Base-by-base conservation (phyloP, 2,888 invertebrate genomes). In the Pteria penguin region DNA sequence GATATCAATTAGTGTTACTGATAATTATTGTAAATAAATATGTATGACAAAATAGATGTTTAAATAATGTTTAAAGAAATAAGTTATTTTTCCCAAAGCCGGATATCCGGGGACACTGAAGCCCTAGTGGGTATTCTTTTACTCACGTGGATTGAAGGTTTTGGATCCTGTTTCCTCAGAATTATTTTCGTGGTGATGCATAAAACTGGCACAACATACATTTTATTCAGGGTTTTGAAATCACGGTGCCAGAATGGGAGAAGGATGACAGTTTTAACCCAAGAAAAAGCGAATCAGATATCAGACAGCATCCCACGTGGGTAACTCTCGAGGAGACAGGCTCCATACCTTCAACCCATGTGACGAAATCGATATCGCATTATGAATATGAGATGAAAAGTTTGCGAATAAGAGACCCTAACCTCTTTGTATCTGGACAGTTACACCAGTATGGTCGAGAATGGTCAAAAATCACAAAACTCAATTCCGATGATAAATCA, bases 51-150 rank as follows among this genome's bases (percentile, higher is more conserved):
- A n/a, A n/a, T n/a, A n/a, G n/a, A n/a, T n/a, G n/a, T n/a, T n/a
- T n/a, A n/a, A n/a, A n/a, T n/a, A n/a, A n/a, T n/a, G n/a, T n/a
- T n/a, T n/a, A n/a, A n/a, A n/a, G 45, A 36, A 36, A 36, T 36
- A 36, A 11, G 5, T 36, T 36, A 14, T 36, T 45, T 45, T 45
- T 8, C 18, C 45, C 0, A 45, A 14, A 45, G 26, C 58, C 58
- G 14, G 22, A 26, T 58, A 58, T 69, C 33, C 36, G 29, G 69
- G 69, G 60, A 69, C 69, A 69, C 69, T 58, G 69, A 69, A 31
- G 8, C 69, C 69, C 58, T 58, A 69, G 69, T 69, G 69, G 32
- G n/a, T 26, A 22, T 26, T 60, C 22, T 52, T 36, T 11, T 54
- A 24, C 24, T 22, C 66, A 66, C 54, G 54, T 24, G 55, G 36